These are phyloP conservation scores for Blomia tropicalis DNA, from an alignment of 2,888 invertebrate genomes.

Conservation along the genomic window DNA sequence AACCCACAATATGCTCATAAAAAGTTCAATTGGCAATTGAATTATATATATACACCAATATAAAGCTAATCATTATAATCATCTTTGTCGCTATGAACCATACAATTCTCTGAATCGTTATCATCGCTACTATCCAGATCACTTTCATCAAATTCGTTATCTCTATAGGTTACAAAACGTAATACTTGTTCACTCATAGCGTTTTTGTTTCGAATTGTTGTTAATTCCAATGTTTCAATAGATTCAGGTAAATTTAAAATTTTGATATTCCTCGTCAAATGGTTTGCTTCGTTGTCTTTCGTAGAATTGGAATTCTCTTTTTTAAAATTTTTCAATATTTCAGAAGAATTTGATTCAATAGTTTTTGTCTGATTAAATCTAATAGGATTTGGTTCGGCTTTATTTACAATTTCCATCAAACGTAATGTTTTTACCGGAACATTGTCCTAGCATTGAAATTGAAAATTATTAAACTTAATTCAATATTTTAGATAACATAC, in stretches of 20 bases:
- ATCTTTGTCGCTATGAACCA: too few relatives aligned
- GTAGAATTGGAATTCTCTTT: too few relatives aligned
- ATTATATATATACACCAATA: too few relatives aligned
- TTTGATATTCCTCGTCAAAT: background rate
- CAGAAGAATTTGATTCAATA: background rate
- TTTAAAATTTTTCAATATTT: too few relatives aligned
- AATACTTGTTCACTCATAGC: background rate
- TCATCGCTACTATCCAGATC: too few relatives aligned
- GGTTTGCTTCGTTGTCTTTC: background rate
- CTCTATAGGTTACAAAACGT: background rate
- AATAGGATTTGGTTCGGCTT: background rate
- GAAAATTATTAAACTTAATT: background rate
- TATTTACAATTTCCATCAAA: background rate
- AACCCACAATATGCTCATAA: too few relatives aligned
- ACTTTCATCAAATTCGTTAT: background rate
- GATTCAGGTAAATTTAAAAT: background rate
- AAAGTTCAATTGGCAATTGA: too few relatives aligned
- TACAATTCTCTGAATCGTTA: too few relatives aligned
- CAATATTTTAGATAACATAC: background rate
- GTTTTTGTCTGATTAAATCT: background rate
- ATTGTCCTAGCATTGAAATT: background rate
- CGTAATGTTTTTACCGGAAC: background rate
- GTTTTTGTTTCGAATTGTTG: background rate
- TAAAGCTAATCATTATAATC: too few relatives aligned
- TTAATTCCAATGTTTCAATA: background rate